Percentiles rank a stretch among this genome's conserved stretches.
Evolutionary conservation across 2,797 vertebrate species (phyloP).

Genomic region (Clangula hyemalis): DNA sequence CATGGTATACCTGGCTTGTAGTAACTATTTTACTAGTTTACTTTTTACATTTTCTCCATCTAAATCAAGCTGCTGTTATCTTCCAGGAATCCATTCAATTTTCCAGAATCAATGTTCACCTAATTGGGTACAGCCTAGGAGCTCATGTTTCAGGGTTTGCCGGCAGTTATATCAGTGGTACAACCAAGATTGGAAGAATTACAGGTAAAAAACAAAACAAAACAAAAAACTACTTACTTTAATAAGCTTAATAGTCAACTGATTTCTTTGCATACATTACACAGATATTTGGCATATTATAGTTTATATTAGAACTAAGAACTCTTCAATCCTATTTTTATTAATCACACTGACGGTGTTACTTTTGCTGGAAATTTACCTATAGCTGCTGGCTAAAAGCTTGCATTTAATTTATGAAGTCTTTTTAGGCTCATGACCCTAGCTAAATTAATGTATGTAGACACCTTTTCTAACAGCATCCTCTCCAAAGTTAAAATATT

Average conservation of each 20-base stretch:
- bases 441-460: not conserved
- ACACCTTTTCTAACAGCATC: not conserved
- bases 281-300: not conserved
- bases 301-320: not conserved
- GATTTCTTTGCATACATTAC: not conserved
- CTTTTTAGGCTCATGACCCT: not conserved
- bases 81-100: slow-evolving; percentile 83
- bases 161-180: slow-evolving; percentile 84
- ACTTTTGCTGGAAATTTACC: not conserved
- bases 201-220: slow-evolving; percentile 81
- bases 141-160: slow-evolving; percentile 96
- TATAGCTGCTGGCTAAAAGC: not conserved
- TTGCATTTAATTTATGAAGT: not conserved
- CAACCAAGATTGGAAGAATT: slow-evolving; percentile 90
- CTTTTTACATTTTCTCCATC: not conserved
- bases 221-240: not conserved
- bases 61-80: slow-evolving; percentile 10
- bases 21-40: not conserved
- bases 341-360: not conserved
- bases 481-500: not conserved
- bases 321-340: not conserved
- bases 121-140: slow-evolving; percentile 96
- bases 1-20: not conserved
- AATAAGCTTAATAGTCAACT: not conserved
- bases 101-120: slow-evolving; percentile 84